Evolutionary conservation across 2,888 invertebrate species (phyloP).

Genomic region (Silvanus unidentatus): DNA sequence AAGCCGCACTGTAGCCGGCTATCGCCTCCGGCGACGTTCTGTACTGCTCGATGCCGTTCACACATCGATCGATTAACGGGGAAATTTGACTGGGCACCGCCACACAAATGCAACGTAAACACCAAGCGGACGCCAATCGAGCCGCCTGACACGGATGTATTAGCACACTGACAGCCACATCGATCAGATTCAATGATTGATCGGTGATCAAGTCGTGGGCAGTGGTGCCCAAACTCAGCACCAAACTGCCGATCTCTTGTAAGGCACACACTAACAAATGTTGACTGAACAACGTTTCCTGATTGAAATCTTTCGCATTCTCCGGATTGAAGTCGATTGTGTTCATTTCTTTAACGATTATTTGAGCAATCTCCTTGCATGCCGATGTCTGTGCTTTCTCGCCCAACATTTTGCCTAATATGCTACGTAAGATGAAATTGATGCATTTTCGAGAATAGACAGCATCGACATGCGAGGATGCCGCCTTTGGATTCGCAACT

Average conservation of each 20-base stretch:
- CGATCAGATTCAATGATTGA: constrained; percentile 74
- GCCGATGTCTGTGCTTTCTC: constrained; percentile 96
- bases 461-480: constrained; percentile 94
- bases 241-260: constrained; percentile 87
- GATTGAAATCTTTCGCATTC: constrained; percentile 85
- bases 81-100: constrained; percentile 94
- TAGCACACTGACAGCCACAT: constrained; percentile 75
- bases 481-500: constrained; percentile 92
- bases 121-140: constrained; percentile 91
- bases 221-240: constrained; percentile 89
- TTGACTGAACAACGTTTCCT: constrained; percentile 85
- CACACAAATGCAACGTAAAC: constrained; percentile 83
- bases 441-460: constrained; percentile 97
- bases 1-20: constrained; percentile 85
- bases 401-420: constrained; percentile 89
- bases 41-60: constrained; percentile 82
- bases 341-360: constrained; percentile 92
- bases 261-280: constrained; percentile 89
- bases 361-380: constrained; percentile 86
- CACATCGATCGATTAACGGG: constrained; percentile 84
- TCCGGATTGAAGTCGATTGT: constrained; percentile 89
- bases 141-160: constrained; percentile 94
- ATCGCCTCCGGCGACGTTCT: constrained; percentile 85
- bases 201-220: constrained; percentile 86
- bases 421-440: constrained; percentile 86